phyloP scores from a whole-genome alignment of 2,888 invertebrate genomes.

The Acronicta alni region DNA sequence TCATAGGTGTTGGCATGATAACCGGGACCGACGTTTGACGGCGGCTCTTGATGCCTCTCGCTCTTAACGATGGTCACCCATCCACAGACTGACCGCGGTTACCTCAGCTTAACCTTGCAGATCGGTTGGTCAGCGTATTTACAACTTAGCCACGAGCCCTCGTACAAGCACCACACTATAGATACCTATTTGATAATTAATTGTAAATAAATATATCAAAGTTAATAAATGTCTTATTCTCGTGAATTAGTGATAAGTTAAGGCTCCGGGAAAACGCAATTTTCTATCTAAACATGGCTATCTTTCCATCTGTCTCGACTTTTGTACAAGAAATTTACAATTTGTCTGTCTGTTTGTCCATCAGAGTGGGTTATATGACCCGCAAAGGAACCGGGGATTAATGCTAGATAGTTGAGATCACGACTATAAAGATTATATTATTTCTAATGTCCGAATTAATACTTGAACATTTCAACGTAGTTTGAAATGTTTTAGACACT shows the following conservation, averaged over 20 bases:
- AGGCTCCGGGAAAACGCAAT: slow-evolving; percentile 7
- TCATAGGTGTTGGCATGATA: no score
- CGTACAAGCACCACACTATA: no score
- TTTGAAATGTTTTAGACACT: slow-evolving; percentile 7
- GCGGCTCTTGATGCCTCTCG: no score
- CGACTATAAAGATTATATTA: slow-evolving; percentile 29
- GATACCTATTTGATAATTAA: no score
- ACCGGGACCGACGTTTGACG: no score
- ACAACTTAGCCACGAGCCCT: no score
- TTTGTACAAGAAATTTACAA: slow-evolving; percentile 25
- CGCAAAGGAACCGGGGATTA: slow-evolving; percentile 28
- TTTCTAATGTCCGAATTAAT: slow-evolving; percentile 28
- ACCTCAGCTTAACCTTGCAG: no score
- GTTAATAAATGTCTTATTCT: slow-evolving; percentile 6
- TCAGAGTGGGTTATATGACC: slow-evolving; percentile 27
- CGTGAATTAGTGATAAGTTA: not conserved
- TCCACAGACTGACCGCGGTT: no score
- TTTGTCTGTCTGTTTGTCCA: slow-evolving; percentile 46
- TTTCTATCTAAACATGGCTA: slow-evolving; percentile 35
- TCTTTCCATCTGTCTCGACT: slow-evolving; percentile 31
- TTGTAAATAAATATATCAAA: not conserved
- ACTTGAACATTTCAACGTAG: slow-evolving; percentile 15
- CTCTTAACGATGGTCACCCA: no score
- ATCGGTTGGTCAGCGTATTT: no score
- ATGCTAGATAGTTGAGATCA: not conserved